Evolutionary conservation across 2,888 invertebrate species (phyloP).

Genomic region (Graphium colonna): DNA sequence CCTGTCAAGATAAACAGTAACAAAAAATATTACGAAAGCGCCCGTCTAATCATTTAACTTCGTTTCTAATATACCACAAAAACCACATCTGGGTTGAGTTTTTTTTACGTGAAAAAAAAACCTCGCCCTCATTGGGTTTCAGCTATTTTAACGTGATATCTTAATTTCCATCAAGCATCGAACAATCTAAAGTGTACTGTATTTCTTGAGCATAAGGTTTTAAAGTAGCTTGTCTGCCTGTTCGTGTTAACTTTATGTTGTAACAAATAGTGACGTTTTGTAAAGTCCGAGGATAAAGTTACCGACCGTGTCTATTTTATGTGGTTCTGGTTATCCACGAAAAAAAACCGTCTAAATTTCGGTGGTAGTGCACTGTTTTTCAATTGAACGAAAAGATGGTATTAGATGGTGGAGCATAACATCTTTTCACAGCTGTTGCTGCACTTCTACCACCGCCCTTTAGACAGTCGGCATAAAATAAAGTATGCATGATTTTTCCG

Average conservation of each 20-base stretch:
- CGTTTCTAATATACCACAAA: slow-evolving; percentile 6
- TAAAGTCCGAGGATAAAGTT: slow-evolving; percentile 44
- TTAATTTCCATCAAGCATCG: slow-evolving; percentile 38
- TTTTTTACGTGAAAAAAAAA: slow-evolving; percentile 39
- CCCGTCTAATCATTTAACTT: slow-evolving; percentile 10
- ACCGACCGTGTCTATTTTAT: slow-evolving; percentile 34
- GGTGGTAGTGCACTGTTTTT: too few relatives aligned
- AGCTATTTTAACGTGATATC: slow-evolving; percentile 46
- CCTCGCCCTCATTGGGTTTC: slow-evolving; percentile 55
- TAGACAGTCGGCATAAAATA: too few relatives aligned
- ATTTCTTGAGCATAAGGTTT: slow-evolving; percentile 16
- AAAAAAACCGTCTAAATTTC: too few relatives aligned
- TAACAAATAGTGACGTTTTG: slow-evolving; percentile 47
- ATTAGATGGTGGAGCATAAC: too few relatives aligned
- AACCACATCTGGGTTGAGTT: slow-evolving; percentile 40
- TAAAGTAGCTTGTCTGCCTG: slow-evolving; percentile 17
- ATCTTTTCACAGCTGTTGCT: too few relatives aligned
- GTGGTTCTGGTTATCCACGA: slow-evolving; percentile 28
- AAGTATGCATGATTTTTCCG: too few relatives aligned
- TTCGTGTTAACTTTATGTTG: slow-evolving; percentile 35
- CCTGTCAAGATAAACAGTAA: not conserved
- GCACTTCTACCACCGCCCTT: too few relatives aligned
- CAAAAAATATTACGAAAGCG: not conserved
- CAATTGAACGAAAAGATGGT: too few relatives aligned
- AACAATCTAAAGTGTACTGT: slow-evolving; percentile 31